Evolutionary conservation across 2,888 invertebrate genomes (phyloP).

Genomic region (Lapara coniferarum): DNA sequence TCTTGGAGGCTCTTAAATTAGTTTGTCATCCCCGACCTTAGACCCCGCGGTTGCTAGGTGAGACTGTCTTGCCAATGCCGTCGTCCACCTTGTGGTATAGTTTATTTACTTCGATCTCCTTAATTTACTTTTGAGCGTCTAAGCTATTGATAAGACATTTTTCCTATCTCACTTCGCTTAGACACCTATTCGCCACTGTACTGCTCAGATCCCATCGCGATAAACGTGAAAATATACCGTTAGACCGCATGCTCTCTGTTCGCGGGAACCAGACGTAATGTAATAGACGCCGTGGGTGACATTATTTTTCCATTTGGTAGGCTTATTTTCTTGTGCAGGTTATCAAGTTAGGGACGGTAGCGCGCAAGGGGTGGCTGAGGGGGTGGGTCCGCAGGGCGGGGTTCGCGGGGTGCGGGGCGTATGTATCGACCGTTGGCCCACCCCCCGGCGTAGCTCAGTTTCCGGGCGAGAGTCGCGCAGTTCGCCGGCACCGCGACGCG

Average conservation of each 20-base stretch:
- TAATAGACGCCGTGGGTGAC: constrained; percentile 69
- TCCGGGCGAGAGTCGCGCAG: constrained; percentile 86
- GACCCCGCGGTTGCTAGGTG: constrained; percentile 58
- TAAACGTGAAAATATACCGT: constrained; percentile 17
- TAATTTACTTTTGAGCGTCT: background rate
- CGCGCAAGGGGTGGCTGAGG: constrained; percentile 65
- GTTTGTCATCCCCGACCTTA: constrained; percentile 61
- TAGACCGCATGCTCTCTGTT: constrained; percentile 34
- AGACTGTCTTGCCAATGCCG: constrained; percentile 28
- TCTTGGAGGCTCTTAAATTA: constrained; percentile 75
- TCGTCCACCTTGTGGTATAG: background rate
- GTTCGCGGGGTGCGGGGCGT: constrained; percentile 69
- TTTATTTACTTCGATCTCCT: background rate
- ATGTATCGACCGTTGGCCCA: constrained; percentile 85
- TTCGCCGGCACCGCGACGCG: constrained; percentile 82
- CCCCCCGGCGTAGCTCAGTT: constrained; percentile 82
- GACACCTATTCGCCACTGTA: constrained; percentile 17
- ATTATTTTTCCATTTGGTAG: constrained; percentile 81
- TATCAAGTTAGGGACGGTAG: constrained; percentile 80
- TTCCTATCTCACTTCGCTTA: background rate
- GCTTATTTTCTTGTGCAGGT: constrained; percentile 81
- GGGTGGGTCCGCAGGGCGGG: constrained; percentile 77
- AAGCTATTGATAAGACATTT: background rate
- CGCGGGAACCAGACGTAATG: constrained; percentile 48
- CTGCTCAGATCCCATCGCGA: constrained; percentile 24